These are phyloP conservation scores for Plotosus lineatus DNA, from an alignment of 2,113 vertebrate genomes.

Conservation along the genomic window DNA sequence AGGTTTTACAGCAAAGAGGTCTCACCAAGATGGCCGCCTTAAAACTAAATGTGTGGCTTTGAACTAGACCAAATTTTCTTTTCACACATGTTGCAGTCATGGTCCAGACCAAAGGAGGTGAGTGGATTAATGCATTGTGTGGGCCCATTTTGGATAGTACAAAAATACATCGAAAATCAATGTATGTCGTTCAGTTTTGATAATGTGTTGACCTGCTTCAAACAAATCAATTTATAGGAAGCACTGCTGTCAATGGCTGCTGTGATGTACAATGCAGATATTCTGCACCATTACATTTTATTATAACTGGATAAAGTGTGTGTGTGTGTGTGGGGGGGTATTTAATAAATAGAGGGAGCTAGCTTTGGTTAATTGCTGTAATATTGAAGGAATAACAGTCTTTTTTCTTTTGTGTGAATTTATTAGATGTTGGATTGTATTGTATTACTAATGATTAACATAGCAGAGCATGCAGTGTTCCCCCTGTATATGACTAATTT, in stretches of 20 bases:
- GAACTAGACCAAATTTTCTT: too few relatives aligned
- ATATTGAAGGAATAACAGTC: neutral
- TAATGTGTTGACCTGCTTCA: too few relatives aligned
- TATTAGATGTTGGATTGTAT: neutral
- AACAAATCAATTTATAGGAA: too few relatives aligned
- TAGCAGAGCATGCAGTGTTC: neutral
- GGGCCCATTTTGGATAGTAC: too few relatives aligned
- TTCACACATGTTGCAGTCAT: too few relatives aligned
- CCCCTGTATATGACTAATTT: neutral
- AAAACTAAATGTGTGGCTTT: too few relatives aligned
- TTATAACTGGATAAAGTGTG: neutral
- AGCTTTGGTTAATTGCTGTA: neutral
- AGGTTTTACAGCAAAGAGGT: too few relatives aligned
- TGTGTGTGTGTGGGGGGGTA: neutral
- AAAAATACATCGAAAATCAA: too few relatives aligned
- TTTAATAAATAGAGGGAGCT: neutral
- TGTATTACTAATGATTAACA: neutral
- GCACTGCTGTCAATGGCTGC: neutral
- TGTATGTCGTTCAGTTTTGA: too few relatives aligned
- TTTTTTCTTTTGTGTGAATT: neutral
- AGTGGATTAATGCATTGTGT: too few relatives aligned
- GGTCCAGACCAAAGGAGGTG: too few relatives aligned
- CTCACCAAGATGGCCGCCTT: too few relatives aligned
- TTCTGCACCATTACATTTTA: neutral
- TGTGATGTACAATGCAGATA: neutral